phyloP scores from a whole-genome alignment of 1,140 invertebrate genomes.

The Eupeodes corollae region DNA sequence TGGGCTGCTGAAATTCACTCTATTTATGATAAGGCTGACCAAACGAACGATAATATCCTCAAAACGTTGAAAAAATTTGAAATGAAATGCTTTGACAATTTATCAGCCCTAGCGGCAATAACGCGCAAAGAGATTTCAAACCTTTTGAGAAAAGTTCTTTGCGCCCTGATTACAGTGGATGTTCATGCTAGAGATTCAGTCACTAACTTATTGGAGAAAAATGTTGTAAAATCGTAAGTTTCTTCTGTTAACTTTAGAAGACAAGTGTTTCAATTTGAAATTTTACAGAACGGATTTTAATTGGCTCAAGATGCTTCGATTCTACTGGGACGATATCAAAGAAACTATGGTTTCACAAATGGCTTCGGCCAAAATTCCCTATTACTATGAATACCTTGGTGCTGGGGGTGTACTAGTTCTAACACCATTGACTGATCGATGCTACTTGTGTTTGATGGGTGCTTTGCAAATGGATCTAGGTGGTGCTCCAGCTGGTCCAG shows the following conservation, averaged over 20 bases:
- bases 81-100: constrained; percentile 54
- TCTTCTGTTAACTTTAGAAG: background rate
- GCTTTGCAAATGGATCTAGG: constrained; percentile 75
- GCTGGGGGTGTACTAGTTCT: constrained; percentile 68
- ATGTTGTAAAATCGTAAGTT: constrained; percentile 48
- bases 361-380: constrained; percentile 66
- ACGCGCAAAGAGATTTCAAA: constrained; percentile 58
- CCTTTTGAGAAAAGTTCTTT: constrained; percentile 60
- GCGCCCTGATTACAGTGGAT: constrained; percentile 76
- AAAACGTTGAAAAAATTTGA: constrained; percentile 56
- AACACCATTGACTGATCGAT: constrained; percentile 71
- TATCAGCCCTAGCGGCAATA: constrained; percentile 65
- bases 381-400: constrained; percentile 88
- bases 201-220: constrained; percentile 54
- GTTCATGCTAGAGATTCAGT: constrained; percentile 79
- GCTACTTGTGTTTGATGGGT: constrained; percentile 78
- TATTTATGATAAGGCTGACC: constrained; percentile 46
- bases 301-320: constrained; percentile 83
- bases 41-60: constrained; percentile 23
- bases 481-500: constrained; percentile 74
- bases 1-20: constrained; percentile 68
- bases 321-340: constrained; percentile 74
- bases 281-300: constrained; percentile 59
- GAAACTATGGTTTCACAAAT: constrained; percentile 67
- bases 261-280: constrained; percentile 1